Conservation (phyloP, 2,888 invertebrate genomes). For the Brachypterus glaber region DNA sequence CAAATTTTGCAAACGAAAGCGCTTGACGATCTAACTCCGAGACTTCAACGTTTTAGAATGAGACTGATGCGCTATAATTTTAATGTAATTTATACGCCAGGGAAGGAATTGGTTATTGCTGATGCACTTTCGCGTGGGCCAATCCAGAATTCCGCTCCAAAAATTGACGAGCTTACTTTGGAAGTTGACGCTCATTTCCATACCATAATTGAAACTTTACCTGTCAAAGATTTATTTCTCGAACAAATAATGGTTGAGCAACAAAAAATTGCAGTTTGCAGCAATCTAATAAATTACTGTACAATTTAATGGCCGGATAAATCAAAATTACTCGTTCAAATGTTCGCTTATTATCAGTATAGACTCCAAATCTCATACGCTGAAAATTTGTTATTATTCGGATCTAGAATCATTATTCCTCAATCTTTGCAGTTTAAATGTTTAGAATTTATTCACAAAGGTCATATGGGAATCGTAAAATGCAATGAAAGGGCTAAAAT, state of each 20-base stretch:
- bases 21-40: conserved; percentile 12
- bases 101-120: conserved; percentile 9
- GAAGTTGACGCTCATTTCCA: conserved; percentile 1
- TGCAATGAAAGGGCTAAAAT: background rate
- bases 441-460: conserved; percentile 4
- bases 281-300: conserved; percentile 3
- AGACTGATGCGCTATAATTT: conserved; percentile 8
- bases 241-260: conserved; percentile 6
- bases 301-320: background rate
- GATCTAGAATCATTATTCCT: conserved; percentile 5
- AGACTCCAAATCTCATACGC: background rate
- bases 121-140: conserved; percentile 4
- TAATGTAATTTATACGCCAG: conserved; percentile 2
- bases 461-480: conserved; percentile 7
- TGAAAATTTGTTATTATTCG: conserved; percentile 1
- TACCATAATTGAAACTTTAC: background rate
- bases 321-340: background rate
- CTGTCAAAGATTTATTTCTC: conserved; percentile 6
- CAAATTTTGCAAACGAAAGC: conserved; percentile 12
- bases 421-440: conserved; percentile 2
- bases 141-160: conserved; percentile 1
- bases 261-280: conserved; percentile 3
- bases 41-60: conserved; percentile 8
- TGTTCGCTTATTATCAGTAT: background rate
- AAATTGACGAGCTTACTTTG: conserved; percentile 3